Evolutionary conservation across 2,888 invertebrate genomes (phyloP), one percentile per base, ranked within the genome.

Genomic region (Phyllotreta striolata): DNA sequence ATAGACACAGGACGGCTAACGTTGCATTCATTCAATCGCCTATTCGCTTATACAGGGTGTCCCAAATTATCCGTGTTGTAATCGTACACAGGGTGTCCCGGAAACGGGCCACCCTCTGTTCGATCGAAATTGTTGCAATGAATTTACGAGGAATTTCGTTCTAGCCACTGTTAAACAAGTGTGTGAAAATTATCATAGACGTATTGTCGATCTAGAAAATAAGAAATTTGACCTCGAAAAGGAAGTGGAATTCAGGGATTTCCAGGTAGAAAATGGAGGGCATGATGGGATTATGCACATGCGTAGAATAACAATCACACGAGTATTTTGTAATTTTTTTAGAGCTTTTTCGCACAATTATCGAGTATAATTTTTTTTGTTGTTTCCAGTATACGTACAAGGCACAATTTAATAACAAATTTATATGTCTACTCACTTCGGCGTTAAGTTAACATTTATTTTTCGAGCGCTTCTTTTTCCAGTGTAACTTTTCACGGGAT

Each of bases 211-310:
- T 79, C 88, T 95, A 83, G 95, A 96, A 85, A 90, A 91, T 83
- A 89, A 92, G 86, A 98, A 98, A 88, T 98, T 95, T 88, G 98
- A 99, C 88, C 90, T 96, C 87, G 98, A 99, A 87, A 89, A 91
- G 86, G 94, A 94, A 86, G 96, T 97, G 85, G 89, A 93, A 85
- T 91, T 91, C 86, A 97, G 93, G 90, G 94, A 95, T 83, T 88
- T 91, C 84, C 96, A 98, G 95, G 97, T 97, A 88, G 78, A 77
- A 60, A 70, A 65, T 70, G 70, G 69, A 69, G 69, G 71, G 72
- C 70, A 73, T 71, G 72, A 66, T 66, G 44, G 58, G 57, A 58
- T 61, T 56, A 57, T 63, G 70, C 69, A 71, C 70, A 69, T 67
- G 72, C 70, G 63, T 60, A 60, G 60, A 58, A 35, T 58, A 44